phyloP scores from a whole-genome alignment of 2,113 vertebrate genomes.

The Triplophysa rosa region DNA sequence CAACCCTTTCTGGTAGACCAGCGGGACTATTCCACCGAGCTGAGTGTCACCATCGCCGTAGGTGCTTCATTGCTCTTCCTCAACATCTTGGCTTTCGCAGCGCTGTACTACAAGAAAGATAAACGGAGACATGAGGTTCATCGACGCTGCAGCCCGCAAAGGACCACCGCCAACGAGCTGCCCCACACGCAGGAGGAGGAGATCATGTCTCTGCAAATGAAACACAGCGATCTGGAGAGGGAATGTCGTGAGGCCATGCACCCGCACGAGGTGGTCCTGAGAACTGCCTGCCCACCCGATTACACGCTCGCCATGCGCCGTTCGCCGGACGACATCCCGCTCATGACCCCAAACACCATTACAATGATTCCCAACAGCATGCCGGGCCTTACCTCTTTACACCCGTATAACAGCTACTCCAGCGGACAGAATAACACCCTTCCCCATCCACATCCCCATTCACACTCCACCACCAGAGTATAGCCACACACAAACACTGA shows the following conservation, averaged over 20 bases:
- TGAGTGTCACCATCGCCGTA: constrained; percentile 96
- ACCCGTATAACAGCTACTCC: constrained; percentile 94
- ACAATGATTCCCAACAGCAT: constrained; percentile 99
- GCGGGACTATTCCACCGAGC: constrained; percentile 96
- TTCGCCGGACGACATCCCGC: constrained; percentile 96
- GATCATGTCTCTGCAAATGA: constrained; percentile 99
- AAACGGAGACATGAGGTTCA: constrained; percentile 95
- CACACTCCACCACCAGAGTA: constrained; percentile 99
- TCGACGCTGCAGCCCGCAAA: constrained; percentile 93
- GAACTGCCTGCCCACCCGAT: constrained; percentile 97
- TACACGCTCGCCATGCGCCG: constrained; percentile 98
- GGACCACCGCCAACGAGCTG: constrained; percentile 89
- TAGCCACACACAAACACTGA: constrained; percentile 76
- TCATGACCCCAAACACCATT: constrained; percentile 99
- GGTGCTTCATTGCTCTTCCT: constrained; percentile 96
- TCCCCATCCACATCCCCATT: constrained; percentile 93
- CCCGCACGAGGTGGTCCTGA: constrained; percentile 93
- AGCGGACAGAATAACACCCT: constrained; percentile 98
- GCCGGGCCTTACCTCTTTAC: constrained; percentile 91
- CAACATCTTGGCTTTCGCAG: constrained; percentile 97
- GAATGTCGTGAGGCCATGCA: constrained; percentile 93
- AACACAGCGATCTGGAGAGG: constrained; percentile 96
- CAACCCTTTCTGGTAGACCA: constrained; percentile 96
- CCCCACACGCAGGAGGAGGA: constrained; percentile 98
- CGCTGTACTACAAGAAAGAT: constrained; percentile 98